A percentile compares a stretch with the other conserved stretches of the same genome.
phyloP scores from a whole-genome alignment of 2,797 vertebrate genomes.

The Rousettus madagascariensis region DNA sequence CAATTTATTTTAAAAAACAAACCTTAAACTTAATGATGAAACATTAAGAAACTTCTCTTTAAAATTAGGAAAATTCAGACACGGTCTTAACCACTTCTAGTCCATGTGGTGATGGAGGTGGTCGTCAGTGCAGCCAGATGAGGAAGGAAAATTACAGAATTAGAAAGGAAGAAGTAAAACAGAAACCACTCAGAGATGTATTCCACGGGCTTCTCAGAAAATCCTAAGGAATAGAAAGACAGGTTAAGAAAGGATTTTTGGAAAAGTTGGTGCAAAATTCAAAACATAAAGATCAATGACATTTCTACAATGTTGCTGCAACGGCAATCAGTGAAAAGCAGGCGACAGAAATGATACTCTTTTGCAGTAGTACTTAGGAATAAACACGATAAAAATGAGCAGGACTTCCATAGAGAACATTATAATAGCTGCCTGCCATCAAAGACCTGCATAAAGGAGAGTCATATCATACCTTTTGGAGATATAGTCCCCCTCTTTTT shows the following conservation, averaged over 20 bases:
- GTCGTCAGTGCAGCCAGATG: background rate
- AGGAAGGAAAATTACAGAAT: background rate
- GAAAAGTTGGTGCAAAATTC: background rate
- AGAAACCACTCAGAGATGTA: background rate
- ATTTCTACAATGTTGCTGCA: background rate
- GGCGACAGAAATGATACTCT: background rate
- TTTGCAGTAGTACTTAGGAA: background rate
- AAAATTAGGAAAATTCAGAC: background rate
- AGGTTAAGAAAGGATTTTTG: background rate
- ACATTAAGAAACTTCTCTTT: background rate
- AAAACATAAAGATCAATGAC: background rate
- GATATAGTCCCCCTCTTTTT: background rate
- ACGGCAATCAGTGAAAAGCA: background rate
- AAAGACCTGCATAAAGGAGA: background rate
- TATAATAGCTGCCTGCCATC: too few relatives aligned
- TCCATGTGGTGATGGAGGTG: background rate
- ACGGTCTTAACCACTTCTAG: background rate
- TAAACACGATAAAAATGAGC: background rate
- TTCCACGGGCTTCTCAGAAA: background rate
- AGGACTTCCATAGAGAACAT: background rate
- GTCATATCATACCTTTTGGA: background rate
- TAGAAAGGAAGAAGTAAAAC: background rate
- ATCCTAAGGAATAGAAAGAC: too few relatives aligned
- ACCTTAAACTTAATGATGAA: background rate
- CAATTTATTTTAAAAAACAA: background rate